Percentiles rank a stretch among this genome's conserved stretches.
Evolutionary conservation across 1,140 invertebrate genomes (phyloP).

Genomic region (Orchestia grillus): DNA sequence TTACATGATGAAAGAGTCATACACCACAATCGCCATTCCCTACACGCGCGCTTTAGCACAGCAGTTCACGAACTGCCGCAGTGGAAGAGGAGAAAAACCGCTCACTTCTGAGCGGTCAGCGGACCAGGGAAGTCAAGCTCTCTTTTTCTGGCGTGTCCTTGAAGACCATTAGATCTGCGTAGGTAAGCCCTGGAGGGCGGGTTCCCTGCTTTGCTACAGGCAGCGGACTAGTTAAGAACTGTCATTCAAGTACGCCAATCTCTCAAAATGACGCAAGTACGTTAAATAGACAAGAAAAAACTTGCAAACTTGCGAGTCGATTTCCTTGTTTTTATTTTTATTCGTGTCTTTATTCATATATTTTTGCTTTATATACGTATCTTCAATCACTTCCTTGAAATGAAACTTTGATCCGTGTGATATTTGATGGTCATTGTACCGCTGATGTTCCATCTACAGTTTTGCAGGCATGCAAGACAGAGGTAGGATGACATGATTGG

Average conservation of each 20-base stretch:
- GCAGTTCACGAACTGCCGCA: not conserved
- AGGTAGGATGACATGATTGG: not conserved
- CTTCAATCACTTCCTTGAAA: not conserved
- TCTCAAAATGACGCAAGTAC: not conserved
- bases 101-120: not conserved
- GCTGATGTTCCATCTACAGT: not conserved
- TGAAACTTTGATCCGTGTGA: not conserved
- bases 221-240: not conserved
- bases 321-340: not conserved
- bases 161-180: not conserved
- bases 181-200: not conserved
- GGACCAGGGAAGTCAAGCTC: not conserved
- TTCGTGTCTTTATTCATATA: no score
- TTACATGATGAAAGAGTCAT: not conserved
- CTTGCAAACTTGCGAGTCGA: not conserved
- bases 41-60: not conserved
- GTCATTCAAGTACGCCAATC: not conserved
- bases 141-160: not conserved
- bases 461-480: not conserved
- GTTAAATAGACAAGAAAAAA: not conserved
- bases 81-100: not conserved
- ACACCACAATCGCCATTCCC: not conserved
- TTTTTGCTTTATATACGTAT: not conserved
- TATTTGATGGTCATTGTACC: not conserved
- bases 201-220: not conserved